These are phyloP conservation scores for Squalus acanthias DNA, from an alignment of 2,797 vertebrate species.

Conservation along the genomic window DNA sequence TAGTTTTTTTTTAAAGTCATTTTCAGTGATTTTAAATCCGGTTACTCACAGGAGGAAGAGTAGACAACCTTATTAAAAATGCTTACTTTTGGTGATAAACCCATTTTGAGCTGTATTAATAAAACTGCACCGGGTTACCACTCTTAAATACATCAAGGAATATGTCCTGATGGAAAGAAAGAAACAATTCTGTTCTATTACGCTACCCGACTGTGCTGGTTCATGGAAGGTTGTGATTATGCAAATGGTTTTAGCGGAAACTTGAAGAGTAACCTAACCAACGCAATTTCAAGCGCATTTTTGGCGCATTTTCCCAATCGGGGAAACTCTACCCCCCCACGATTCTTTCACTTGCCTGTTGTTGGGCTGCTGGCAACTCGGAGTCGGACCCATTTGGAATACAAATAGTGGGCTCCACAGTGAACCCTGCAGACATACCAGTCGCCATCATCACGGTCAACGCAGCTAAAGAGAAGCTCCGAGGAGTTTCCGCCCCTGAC, in stretches of 20 bases:
- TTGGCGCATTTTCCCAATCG: neutral
- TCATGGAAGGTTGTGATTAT: neutral
- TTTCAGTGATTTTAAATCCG: neutral
- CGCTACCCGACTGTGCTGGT: neutral
- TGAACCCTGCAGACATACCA: slow-evolving; percentile 73
- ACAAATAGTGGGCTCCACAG: slow-evolving; percentile 58
- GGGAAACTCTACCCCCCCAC: neutral
- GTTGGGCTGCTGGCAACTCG: slow-evolving; percentile 50
- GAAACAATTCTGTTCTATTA: neutral
- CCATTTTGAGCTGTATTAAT: neutral
- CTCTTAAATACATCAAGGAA: neutral
- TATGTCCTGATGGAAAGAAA: neutral
- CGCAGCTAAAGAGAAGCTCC: slow-evolving; percentile 59
- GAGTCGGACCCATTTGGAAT: slow-evolving; percentile 69
- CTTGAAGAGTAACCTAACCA: neutral
- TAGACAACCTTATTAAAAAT: neutral
- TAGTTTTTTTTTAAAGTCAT: neutral
- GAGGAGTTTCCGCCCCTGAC: slow-evolving; percentile 55
- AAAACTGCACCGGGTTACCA: neutral
- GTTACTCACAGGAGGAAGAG: neutral
- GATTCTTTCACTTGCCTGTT: slow-evolving; percentile 50
- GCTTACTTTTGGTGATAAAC: neutral
- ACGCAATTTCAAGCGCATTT: too few species aligned
- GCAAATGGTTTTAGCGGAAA: neutral
- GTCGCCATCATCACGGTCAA: slow-evolving; percentile 43